Evolutionary conservation across 1,140 invertebrate genomes (phyloP), one percentile per base, ranked within the genome.

Genomic region (Oreohelix idahoensis): DNA sequence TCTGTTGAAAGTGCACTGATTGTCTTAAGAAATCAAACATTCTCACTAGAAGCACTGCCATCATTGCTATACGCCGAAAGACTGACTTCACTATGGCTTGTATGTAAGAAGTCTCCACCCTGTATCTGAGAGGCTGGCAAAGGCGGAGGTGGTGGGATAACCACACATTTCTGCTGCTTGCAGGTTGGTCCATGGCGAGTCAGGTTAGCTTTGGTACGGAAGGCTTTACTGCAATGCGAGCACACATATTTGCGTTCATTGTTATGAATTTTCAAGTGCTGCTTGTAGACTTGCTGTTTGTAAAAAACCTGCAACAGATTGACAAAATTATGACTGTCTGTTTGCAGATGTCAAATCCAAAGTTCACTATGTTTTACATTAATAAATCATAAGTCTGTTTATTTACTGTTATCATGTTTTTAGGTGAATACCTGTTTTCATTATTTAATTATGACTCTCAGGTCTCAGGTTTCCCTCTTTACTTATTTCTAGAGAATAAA

Each of bases 211-310:
- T 87, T 88, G 53, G 86, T 87, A 45, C 84, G 83, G 79, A 89
- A 90, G 5, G 66, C 70, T 79, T 88, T 88, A 32, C 92, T 91
- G 90, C 94, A 94, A 73, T 92, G 90, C 0, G 90, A 91, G 86
- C 94, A 94, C 29, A 91, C 89, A 84, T 93, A 94, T 73, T 92
- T 91, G 73, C 93, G 93, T 51, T 92, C 92, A 45, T 91, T 91
- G n/a, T 93, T 89, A 51, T 94, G 94, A 83, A 92, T 92, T 51
- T 93, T 89, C 76, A 92, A 89, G 86, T 94, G 94, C 71, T 93
- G 92, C 80, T 92, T 91, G 63, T 94, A 89, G 70, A 93, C 93
- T 53, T 87, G 84, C 29, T 84, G 79, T 81, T 87, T 87, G 45
- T 86, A 88, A 84, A 89, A 89, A 2, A 80, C 85, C 80, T 82